Evolutionary conservation across 2,113 vertebrate genomes (phyloP), one percentile per base, ranked within the genome.

Genomic region (Campylomormyrus numenius): DNA sequence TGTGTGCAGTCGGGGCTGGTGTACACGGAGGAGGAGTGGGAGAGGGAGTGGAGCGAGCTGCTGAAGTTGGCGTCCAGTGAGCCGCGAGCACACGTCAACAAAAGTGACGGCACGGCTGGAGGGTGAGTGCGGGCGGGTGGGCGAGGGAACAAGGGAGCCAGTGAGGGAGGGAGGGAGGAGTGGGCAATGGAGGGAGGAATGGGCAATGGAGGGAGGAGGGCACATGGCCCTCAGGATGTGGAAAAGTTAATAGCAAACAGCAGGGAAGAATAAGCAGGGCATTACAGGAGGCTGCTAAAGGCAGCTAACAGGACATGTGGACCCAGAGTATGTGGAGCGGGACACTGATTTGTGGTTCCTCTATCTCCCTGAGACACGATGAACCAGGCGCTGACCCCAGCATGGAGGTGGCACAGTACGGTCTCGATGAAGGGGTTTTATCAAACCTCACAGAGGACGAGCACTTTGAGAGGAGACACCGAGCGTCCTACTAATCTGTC

Each of bases 1-100:
- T 46, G 7, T 46, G 9, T 45, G 62, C 88, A 99, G 98, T 99
- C 98, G 52, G 98, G 98, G 42, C 94, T 99, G 95, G 97, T 99
- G 92, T 99, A 99, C 92, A 99, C 98, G 0, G 98, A 99, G 91
- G 98, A 99, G 85, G 98, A 99, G 86, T 99, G 98, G 98, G 98
- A 99, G 92, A 95, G 97, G 1, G 98, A 99, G 92, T 99, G 98
- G 98, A 98, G 97, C 0, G 98, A 99, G 93, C 95, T 99, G 92
- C 95, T 99, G 53, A 99, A 99, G 94, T 94, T 99, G 96, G 98
- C 98, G 31, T 99, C 98, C 90, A 99, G 98, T 8, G 98, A 99
- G 94, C 98, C 98, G 0, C 98, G 98, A 45, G 97, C 97, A 1
- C 98, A 99, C 89, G 96, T 98, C 95, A 97, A 97, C 96, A 99